Percentiles rank a stretch among this genome's conserved stretches.
phyloP scores from a whole-genome alignment of 2,113 vertebrate species.

The Castor canadensis region DNA sequence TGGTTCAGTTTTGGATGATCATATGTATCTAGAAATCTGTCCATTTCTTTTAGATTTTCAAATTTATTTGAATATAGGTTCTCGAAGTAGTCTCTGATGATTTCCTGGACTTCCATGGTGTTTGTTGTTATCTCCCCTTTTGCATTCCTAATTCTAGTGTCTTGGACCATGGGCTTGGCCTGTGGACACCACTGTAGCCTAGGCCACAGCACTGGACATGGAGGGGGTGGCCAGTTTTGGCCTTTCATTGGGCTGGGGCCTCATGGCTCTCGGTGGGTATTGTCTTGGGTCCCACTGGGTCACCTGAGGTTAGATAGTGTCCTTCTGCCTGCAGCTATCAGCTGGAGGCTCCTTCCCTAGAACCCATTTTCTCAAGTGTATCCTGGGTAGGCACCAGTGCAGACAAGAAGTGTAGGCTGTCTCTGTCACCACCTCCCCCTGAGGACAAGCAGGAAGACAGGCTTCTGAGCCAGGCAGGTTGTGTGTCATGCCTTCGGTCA shows the following conservation, averaged over 20 bases:
- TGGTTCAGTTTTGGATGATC: too few relatives aligned
- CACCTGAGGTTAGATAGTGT: too few relatives aligned
- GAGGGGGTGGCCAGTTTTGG: too few relatives aligned
- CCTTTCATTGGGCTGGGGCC: not conserved
- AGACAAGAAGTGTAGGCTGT: not conserved
- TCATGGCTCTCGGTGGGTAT: not conserved
- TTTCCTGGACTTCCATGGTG: too few relatives aligned
- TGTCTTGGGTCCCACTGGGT: not conserved
- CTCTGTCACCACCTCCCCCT: not conserved
- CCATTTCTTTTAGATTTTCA: too few relatives aligned
- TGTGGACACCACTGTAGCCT: not conserved
- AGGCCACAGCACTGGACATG: fast-evolving
- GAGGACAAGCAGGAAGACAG: not conserved
- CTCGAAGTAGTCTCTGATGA: too few relatives aligned
- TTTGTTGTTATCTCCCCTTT: too few relatives aligned
- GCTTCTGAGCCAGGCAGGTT: too few relatives aligned
- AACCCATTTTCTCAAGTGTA: not conserved
- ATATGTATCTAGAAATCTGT: too few relatives aligned
- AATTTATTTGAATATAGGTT: too few relatives aligned
- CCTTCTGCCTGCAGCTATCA: not conserved
- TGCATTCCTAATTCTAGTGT: too few relatives aligned
- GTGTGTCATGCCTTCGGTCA: too few relatives aligned
- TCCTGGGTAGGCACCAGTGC: fast-evolving
- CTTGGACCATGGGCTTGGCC: not conserved
- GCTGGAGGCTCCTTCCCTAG: not conserved